Base-by-base conservation (phyloP, 1,140 invertebrate genomes). In the Samia ricini region DNA sequence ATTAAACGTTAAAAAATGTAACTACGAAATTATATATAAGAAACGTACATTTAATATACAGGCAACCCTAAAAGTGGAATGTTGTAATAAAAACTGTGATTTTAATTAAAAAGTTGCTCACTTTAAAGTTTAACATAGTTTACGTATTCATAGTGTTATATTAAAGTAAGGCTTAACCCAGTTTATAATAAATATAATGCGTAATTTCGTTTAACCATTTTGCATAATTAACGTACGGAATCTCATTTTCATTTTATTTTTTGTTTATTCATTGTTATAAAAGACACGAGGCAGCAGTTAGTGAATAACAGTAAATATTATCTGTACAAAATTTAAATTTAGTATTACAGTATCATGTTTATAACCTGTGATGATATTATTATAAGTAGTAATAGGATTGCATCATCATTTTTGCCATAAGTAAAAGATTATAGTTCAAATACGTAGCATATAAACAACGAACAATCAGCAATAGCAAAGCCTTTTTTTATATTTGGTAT, bases 81-180 rank as follows among this genome's bases (percentile, higher is more conserved):
- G 7, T 10, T 10, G 4, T 42, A 42, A n/a, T n/a, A n/a, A n/a
- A 70, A 75, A 77, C 83, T 88, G 82, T 86, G 85, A 86, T 68
- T 80, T 67, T 76, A 76, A 73, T 72, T 65, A 79, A 70, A 77
- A 83, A 75, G 77, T 88, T 88, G 81, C 83, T 88, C 83, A 88
- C 66, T 85, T 83, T 66, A 82, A 79, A 81, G 80, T 83, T 86
- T 84, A 83, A 75, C 73, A 79, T 79, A 81, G 72, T 81, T 85
- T 68, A n/a, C 24, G 12, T 50, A 20, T 59, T 20, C 12, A 59
- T 59, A 59, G 57, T 59, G 23, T 59, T 50, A 49, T 50, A 4
- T 50, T 59, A 18, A 24, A 50, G 22, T 49, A n/a, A 49, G 19
- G 23, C 15, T 59, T 10, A 1, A n/a, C 12, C 18, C 24, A 57